These are phyloP conservation scores for Thinocorus orbignyianus DNA, from an alignment of 2,113 vertebrate genomes.

Conservation along the genomic window DNA sequence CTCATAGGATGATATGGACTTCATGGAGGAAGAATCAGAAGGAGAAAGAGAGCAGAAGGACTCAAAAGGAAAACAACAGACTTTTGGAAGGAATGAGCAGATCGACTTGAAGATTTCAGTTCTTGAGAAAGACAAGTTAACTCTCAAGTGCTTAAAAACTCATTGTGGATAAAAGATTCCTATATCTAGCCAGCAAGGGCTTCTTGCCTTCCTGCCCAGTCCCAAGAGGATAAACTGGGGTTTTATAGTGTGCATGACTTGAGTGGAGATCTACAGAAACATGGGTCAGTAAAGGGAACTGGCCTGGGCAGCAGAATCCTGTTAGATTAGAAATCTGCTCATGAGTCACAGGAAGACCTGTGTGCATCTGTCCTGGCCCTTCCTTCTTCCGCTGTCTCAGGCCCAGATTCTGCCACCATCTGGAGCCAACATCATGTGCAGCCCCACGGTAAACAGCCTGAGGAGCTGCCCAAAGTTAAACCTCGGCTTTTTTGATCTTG, in stretches of 20 bases:
- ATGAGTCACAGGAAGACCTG: background rate
- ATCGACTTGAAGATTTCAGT: background rate
- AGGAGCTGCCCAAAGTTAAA: background rate
- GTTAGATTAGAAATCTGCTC: background rate
- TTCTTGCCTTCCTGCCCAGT: background rate
- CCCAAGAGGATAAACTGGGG: background rate
- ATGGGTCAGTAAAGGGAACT: background rate
- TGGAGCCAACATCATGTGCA: background rate
- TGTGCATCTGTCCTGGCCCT: background rate
- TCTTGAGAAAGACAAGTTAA: background rate
- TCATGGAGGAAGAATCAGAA: background rate
- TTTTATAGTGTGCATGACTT: background rate
- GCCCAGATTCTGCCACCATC: background rate
- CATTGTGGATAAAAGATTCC: background rate
- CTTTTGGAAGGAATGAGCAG: background rate
- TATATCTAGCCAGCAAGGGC: background rate
- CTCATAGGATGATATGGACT: background rate
- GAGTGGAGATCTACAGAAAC: background rate
- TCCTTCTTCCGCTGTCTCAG: background rate
- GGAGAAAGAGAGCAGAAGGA: background rate
- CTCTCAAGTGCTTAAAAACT: background rate
- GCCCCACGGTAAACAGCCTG: background rate
- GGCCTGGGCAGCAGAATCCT: background rate
- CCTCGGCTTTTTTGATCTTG: background rate
- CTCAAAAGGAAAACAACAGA: background rate